Conservation (phyloP, 2,113 vertebrate species). For the Mobula hypostoma region DNA sequence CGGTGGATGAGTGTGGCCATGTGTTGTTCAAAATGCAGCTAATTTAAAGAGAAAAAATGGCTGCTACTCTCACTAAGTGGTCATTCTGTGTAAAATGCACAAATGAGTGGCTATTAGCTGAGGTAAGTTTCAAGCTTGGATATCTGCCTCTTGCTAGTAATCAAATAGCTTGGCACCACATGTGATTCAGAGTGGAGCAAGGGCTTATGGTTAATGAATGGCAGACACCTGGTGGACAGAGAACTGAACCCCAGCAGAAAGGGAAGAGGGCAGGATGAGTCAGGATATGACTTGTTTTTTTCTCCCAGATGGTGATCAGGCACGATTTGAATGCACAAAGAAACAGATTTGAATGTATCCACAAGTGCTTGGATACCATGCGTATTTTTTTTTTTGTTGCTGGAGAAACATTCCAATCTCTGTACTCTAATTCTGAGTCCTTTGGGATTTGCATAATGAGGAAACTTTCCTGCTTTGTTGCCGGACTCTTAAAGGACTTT, state of each 20-base stretch:
- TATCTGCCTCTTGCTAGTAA: neutral
- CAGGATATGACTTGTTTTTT: neutral
- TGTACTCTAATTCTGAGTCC: neutral
- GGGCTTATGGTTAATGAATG: neutral
- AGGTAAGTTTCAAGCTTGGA: neutral
- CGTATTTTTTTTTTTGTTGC: no score
- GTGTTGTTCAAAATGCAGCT: neutral
- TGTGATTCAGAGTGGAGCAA: neutral
- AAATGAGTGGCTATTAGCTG: neutral
- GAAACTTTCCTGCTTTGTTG: neutral
- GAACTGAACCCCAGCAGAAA: neutral
- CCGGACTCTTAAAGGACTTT: neutral
- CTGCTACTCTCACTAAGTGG: neutral
- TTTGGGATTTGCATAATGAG: slow-evolving; percentile 15
- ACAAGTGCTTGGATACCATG: neutral
- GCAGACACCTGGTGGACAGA: neutral
- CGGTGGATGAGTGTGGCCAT: neutral
- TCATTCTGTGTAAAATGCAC: neutral
- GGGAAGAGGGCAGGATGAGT: no score
- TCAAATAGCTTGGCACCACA: neutral
- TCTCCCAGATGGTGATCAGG: neutral
- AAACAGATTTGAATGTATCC: neutral
- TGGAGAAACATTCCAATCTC: slow-evolving; percentile 16
- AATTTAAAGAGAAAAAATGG: neutral
- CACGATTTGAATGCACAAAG: neutral